Base-by-base conservation (phyloP, 2,797 vertebrate species). In the Fistularia tabacaria region DNA sequence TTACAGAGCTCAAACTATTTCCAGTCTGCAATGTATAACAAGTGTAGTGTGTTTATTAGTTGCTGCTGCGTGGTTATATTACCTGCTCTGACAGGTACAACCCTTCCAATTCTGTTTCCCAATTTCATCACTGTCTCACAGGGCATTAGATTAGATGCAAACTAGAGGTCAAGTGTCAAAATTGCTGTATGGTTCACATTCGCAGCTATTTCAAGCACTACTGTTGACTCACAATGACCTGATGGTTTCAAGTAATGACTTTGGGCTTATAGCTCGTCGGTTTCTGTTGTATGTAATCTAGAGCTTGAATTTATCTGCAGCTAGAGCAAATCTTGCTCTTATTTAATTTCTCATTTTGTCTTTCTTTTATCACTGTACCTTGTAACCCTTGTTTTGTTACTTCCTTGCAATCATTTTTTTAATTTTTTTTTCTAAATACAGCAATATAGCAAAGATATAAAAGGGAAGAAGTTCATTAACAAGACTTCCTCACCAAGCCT, bases 381-480 rank as follows among this genome's bases (percentile, higher is more conserved):
- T 25, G 25, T 25, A 25, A 2, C 25, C 2, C 25, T 25, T 25
- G 25, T 25, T 25, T 25, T 25, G 25, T 25, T 25, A 25, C 25
- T 5, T 25, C 25, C 25, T 3, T 25, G 25, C 25, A 25, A 3
- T 25, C 25, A 25, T 3, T 3, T 2, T 25, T 25, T 25, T n/a
- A n/a, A n/a, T 25, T 25, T 69, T 57, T 12, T 37, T 51, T 56
- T 66, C 48, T 59, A 46, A 51, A 49, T 43, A 51, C 54, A 57
- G 67, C 43, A 51, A 49, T 43, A 51, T 51, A 57, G 67, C 43
- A 10, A 51, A 73, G 60, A 65, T 59, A 63, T 54, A 49, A 65
- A 68, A 66, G 39, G 36, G 10, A 53, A 25, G 14, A 57, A 14
- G 55, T 78, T 81, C 61, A 51, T 77, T 83, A 85, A 74, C 37